A percentile compares a stretch with the other conserved stretches of the same genome.
These are phyloP conservation scores for Scytalopus superciliaris DNA, from an alignment of 2,113 vertebrate species.

Conservation along the genomic window DNA sequence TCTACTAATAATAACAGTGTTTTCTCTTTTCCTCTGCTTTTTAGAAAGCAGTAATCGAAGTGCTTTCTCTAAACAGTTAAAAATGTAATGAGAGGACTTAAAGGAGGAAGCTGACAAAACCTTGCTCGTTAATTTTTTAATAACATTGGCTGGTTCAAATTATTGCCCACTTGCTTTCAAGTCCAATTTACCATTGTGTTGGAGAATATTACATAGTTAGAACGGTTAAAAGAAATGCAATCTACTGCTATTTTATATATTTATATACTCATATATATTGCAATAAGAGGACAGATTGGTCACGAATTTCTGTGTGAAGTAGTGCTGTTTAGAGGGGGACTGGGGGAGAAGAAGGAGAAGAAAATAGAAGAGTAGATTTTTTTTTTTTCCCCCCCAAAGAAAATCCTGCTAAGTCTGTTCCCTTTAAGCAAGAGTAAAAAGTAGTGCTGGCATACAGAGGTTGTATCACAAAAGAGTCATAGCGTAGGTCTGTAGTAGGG, in stretches of 20 bases:
- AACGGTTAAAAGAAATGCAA: not conserved
- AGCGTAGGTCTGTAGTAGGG: not conserved
- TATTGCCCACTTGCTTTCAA: slow-evolving; percentile 6
- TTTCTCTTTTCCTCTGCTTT: slow-evolving; percentile 50
- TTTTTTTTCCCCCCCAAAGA: not conserved
- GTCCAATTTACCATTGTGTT: not conserved
- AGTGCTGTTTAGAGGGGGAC: not conserved
- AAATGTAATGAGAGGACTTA: not conserved
- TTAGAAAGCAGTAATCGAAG: not conserved
- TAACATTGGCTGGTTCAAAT: not conserved
- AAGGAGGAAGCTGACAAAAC: not conserved
- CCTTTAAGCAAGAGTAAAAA: not conserved
- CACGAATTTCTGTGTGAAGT: not conserved
- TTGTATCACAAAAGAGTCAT: not conserved
- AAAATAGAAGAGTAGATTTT: not conserved
- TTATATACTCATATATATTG: not conserved
- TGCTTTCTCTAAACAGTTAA: slow-evolving; percentile 31
- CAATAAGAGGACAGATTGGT: not conserved
- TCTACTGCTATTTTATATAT: not conserved
- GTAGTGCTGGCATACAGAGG: not conserved
- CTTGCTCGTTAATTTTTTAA: not conserved
- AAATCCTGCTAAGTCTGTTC: not conserved
- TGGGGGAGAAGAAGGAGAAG: not conserved
- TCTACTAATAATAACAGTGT: slow-evolving; percentile 34
- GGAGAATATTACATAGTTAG: not conserved